phyloP scores from a whole-genome alignment of 2,797 vertebrate species.

The Sternotherus odoratus region DNA sequence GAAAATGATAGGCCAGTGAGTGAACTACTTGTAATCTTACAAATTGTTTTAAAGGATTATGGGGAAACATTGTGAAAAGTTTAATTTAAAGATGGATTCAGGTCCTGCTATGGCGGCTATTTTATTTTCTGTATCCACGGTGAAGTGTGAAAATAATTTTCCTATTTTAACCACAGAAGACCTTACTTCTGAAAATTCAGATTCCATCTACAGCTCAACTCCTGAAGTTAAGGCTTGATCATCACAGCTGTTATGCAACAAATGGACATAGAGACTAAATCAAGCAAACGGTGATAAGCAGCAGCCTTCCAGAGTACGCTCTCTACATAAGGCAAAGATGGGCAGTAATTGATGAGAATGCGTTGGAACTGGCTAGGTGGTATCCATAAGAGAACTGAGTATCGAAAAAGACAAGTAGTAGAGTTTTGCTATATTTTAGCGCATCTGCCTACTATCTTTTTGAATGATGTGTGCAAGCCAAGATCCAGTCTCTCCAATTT shows the following conservation, averaged over 20 bases:
- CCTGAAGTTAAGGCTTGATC: slow-evolving; percentile 95
- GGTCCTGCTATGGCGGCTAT: neutral
- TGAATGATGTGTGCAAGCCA: slow-evolving; percentile 79
- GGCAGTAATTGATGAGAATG: slow-evolving; percentile 74
- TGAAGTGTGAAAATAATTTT: neutral
- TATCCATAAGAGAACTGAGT: slow-evolving; percentile 67
- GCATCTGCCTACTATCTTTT: slow-evolving; percentile 86
- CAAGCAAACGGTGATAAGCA: slow-evolving; percentile 71
- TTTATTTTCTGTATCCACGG: neutral
- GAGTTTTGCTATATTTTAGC: slow-evolving; percentile 80
- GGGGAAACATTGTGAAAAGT: neutral
- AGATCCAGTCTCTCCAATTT: slow-evolving; percentile 74
- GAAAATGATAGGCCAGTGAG: neutral
- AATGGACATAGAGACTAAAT: slow-evolving; percentile 71
- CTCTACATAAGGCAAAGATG: slow-evolving; percentile 69
- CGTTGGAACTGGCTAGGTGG: slow-evolving; percentile 72
- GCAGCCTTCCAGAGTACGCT: slow-evolving; percentile 68
- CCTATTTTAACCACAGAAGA: slow-evolving; percentile 86
- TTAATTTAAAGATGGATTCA: neutral
- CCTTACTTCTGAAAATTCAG: slow-evolving; percentile 92
- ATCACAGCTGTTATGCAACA: slow-evolving; percentile 9
- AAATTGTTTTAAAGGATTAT: neutral
- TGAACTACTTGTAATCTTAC: neutral
- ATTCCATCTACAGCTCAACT: slow-evolving; percentile 89
- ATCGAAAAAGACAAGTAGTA: slow-evolving; percentile 79